These are phyloP conservation scores for Malachius bipustulatus DNA, from an alignment of 2,888 invertebrate genomes.

Conservation along the genomic window DNA sequence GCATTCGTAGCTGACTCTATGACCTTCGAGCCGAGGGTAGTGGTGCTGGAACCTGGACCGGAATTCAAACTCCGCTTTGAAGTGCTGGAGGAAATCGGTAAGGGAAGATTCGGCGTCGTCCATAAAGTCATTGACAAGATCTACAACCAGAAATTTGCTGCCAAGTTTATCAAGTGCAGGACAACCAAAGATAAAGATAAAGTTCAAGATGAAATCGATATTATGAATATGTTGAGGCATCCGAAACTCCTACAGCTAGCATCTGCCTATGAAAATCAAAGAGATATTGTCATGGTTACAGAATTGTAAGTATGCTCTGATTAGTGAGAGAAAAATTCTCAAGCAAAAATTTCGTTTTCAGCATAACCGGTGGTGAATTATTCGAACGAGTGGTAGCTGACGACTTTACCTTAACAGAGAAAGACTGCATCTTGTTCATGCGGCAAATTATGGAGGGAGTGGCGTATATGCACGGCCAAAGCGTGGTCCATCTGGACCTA, in stretches of 20 bases:
- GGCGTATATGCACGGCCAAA: conserved; percentile 73
- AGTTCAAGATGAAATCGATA: conserved; percentile 70
- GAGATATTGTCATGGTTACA: conserved; percentile 75
- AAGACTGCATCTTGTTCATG: conserved; percentile 74
- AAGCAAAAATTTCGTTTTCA: conserved; percentile 34
- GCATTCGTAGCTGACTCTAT: too few species aligned
- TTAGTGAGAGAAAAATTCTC: background rate
- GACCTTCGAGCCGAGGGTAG: conserved; percentile 34
- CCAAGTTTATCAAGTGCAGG: conserved; percentile 69
- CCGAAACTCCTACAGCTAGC: conserved; percentile 73
- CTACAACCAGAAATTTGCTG: conserved; percentile 57
- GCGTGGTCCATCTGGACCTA: conserved; percentile 79
- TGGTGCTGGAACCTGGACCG: conserved; percentile 42
- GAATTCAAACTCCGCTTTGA: conserved; percentile 51
- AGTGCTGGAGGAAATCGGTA: conserved; percentile 61
- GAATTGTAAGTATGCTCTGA: conserved; percentile 86
- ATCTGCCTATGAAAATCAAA: conserved; percentile 65
- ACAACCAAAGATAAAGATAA: conserved; percentile 61
- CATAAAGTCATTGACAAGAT: conserved; percentile 55
- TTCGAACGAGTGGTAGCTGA: conserved; percentile 90
- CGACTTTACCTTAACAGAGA: conserved; percentile 83
- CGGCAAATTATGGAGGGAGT: conserved; percentile 87
- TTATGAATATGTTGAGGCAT: conserved; percentile 76
- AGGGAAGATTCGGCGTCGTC: conserved; percentile 62
- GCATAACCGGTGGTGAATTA: conserved; percentile 85